Base-by-base conservation (phyloP, 2,113 vertebrate species). In the Eolophus roseicapilla region DNA sequence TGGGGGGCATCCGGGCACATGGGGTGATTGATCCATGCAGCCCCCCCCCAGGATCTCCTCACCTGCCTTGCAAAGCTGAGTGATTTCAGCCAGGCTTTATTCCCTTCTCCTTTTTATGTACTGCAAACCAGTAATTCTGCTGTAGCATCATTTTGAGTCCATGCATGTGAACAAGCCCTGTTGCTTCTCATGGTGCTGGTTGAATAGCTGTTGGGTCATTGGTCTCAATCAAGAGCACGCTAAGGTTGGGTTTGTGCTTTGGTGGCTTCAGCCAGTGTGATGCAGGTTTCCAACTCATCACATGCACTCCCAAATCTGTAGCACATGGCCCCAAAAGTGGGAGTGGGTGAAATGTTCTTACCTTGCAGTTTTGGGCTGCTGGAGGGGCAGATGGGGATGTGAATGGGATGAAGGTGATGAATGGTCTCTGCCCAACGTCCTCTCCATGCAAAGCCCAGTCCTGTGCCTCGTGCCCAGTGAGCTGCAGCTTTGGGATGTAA, bases 121-220 rank as follows among this genome's bases (percentile, higher is more conserved):
- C 35, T 60, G 19, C 35, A 57, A 74, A 12, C 37, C 37, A 46
- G 11, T 81, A 31, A 33, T 68, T 12, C 39, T 37, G 10, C 20
- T 35, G 35, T 12, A 10, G 67, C 18, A 15, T 70, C 43, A 5
- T 29, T 75, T 63, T 13, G 57, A 71, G 49, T 27, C 78, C 29
- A 0, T 12, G 49, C 46, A 24, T 2, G 0, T 10, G 60, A 20
- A 6, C 13, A 20, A 77, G 33, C 27, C 37, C 18, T 4, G 28
- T 74, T 70, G 55, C n/a, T 50, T n/a, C 57, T 52, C 1, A 6
- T 16, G 29, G 33, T 47, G 21, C 46, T 27, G 13, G 14, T 2
- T 46, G 20, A 33, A 4, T 11, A 65, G 52, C 65, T 39, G 0
- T 17, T 13, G 65, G 33, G 57, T 35, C 57, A 59, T 24, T 59